Conservation (phyloP, 2,113 vertebrate genomes). For the Orycteropus afer region DNA sequence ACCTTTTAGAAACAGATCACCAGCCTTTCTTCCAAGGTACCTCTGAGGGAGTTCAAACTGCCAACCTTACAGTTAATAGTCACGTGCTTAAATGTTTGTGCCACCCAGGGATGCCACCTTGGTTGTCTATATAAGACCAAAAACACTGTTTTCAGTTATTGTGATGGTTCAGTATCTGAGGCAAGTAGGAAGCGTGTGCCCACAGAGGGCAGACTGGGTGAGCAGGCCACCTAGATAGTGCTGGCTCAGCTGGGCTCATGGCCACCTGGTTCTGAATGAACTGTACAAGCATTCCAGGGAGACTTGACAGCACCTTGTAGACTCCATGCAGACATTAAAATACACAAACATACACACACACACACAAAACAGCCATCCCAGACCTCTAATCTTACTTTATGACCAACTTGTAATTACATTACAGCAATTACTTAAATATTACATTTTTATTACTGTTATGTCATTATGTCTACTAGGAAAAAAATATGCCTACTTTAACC, state of each 20-base stretch:
- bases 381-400: constrained; percentile 79
- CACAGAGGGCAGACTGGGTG: neutral
- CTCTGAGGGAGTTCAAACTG: neutral
- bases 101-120: neutral
- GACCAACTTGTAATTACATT: constrained; percentile 81
- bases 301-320: constrained; percentile 29
- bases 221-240: neutral
- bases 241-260: constrained; percentile 41
- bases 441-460: constrained; percentile 81
- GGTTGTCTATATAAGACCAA: neutral
- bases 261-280: constrained; percentile 36
- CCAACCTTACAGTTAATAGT: neutral
- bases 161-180: neutral
- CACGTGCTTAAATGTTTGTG: neutral
- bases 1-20: neutral
- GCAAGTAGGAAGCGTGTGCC: neutral
- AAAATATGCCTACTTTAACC: constrained; percentile 77
- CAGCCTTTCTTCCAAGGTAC: neutral
- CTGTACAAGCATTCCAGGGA: neutral
- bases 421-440: constrained; percentile 81
- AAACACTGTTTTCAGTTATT: neutral
- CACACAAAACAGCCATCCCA: constrained; percentile 68
- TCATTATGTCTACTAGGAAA: constrained; percentile 78
- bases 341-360: constrained; percentile 42
- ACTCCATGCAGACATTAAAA: constrained; percentile 54